A percentile compares a stretch with the other conserved stretches of the same genome.
Evolutionary conservation across 2,113 vertebrate genomes (phyloP).

Genomic region (Microcebus murinus): DNA sequence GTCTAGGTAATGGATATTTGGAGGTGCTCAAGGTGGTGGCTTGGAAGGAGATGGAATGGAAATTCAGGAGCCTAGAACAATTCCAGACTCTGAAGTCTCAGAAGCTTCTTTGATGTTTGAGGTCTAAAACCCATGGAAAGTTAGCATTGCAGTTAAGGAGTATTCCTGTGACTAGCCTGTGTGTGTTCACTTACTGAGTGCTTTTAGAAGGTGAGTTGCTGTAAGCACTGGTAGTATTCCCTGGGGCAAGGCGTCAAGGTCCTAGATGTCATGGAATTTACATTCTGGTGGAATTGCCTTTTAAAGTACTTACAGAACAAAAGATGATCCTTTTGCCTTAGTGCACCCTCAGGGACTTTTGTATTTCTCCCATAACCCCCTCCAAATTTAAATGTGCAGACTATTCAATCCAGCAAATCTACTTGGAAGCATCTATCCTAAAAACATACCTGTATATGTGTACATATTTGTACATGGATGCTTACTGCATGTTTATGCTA

Average conservation of each 20-base stretch:
- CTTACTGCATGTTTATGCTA: conserved; percentile 8
- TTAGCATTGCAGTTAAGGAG: conserved; percentile 33
- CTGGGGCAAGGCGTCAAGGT: background rate
- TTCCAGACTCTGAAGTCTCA: background rate
- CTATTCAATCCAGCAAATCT: background rate
- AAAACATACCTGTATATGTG: background rate
- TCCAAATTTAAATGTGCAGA: background rate
- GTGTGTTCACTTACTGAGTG: background rate
- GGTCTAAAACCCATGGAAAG: background rate
- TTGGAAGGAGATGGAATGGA: background rate
- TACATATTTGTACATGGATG: background rate
- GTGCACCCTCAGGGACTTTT: background rate
- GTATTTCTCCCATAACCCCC: background rate
- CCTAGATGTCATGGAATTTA: background rate
- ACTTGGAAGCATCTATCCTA: background rate
- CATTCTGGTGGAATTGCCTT: background rate
- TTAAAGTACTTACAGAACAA: background rate
- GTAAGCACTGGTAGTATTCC: background rate
- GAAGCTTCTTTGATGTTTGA: background rate
- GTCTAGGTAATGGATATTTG: background rate
- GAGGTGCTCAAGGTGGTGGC: background rate
- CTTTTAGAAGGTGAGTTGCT: background rate
- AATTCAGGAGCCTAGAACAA: conserved; percentile 32
- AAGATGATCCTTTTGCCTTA: background rate
- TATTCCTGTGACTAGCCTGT: background rate